Evolutionary conservation across 1,140 invertebrate genomes (phyloP), one percentile per base, ranked within the genome.

Genomic region (Semibalanus balanoides): DNA sequence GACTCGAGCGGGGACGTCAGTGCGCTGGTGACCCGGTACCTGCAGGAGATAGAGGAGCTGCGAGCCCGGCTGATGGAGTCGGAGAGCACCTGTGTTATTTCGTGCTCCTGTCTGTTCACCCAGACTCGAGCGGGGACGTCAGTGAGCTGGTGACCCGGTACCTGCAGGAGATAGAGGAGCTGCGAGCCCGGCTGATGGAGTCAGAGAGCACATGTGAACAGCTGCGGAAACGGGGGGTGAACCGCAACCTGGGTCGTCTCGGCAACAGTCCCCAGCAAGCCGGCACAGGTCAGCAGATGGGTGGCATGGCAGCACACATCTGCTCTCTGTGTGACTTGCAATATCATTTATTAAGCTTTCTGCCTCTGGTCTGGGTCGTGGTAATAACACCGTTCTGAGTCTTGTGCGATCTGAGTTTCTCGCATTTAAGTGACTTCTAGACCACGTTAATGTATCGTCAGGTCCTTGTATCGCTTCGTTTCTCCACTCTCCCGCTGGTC

Each of bases 1-100:
- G 51, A 79, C 77, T 79, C 79, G 51, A 85, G 88, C 70, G 85
- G 86, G 19, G 86, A 88, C 78, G 88, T 94, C 17, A 87, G 87
- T 1, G 88, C 89, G 78, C 86, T 95, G 81, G 87, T 93, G 25
- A 88, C 93, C 82, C 90, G 89, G 3, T 98, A 98, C 83, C 84
- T 97, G 27, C 89, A 89, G 81, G 95, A 98, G 85, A 94, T 97
- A 79, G 96, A 98, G 85, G 92, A 95, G 76, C 83, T 98, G 3
- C 86, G 92, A 81, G 90, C 92, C 0, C 91, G 93, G 81, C 84
- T 98, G 31, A 88, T 94, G 77, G 95, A 98, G 85, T 90, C 93
- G 9, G 95, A 96, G 81, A 89, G 90, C 64, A 89, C 92, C 81
- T 94, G 93, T 82, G 89, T n/a, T n/a, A n/a, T n/a, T n/a, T n/a